Conservation (phyloP, 2,797 vertebrate genomes). For the Iguana delicatissima region DNA sequence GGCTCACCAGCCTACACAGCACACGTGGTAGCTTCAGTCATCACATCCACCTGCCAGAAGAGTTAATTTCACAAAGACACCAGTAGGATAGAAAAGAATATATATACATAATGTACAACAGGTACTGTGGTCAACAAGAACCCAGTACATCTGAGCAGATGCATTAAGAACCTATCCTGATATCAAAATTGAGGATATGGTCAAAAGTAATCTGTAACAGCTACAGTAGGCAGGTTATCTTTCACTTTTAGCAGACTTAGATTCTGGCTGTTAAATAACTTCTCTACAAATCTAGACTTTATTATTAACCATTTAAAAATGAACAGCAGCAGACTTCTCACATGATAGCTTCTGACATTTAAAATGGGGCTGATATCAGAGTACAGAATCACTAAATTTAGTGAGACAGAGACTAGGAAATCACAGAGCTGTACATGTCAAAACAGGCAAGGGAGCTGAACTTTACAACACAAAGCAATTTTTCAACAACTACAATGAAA, state of each 20-base stretch:
- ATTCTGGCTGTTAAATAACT: neutral
- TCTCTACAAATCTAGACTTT: conserved; percentile 36
- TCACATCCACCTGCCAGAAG: neutral
- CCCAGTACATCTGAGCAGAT: neutral
- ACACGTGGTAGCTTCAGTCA: neutral
- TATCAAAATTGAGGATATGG: neutral
- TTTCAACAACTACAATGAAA: conserved; percentile 53
- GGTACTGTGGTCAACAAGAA: neutral
- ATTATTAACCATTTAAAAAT: conserved; percentile 47
- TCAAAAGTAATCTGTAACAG: neutral
- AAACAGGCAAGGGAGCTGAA: conserved; percentile 29
- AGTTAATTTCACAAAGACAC: neutral
- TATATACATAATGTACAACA: neutral
- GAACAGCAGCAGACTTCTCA: conserved; percentile 33
- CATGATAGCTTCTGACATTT: neutral
- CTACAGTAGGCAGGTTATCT: neutral
- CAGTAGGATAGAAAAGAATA: too few relatives aligned
- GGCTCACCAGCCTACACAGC: neutral
- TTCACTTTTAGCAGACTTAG: conserved; percentile 23
- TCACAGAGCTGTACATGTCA: conserved; percentile 29
- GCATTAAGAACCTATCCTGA: neutral
- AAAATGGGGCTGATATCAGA: conserved; percentile 24
- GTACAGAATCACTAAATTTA: conserved; percentile 51
- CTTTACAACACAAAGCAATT: conserved; percentile 50
- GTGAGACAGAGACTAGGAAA: conserved; percentile 41